Percentiles rank a stretch among this genome's conserved stretches.
Evolutionary conservation across 2,888 invertebrate species (phyloP).

Genomic region (Epinotia nisella): DNA sequence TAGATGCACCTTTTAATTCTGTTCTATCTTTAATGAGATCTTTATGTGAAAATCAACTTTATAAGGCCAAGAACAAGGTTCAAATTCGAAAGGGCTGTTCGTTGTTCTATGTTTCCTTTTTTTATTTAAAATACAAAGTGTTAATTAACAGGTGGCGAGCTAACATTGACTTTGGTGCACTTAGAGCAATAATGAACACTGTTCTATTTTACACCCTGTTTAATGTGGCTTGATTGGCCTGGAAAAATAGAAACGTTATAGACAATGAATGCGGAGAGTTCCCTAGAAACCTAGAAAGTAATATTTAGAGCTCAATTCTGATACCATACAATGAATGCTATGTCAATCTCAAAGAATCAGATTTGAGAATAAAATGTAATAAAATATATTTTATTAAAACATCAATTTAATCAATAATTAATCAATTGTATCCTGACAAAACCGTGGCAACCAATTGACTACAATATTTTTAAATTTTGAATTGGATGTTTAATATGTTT

Average conservation of each 20-base stretch:
- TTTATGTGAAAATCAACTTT: neutral
- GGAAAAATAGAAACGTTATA: neutral
- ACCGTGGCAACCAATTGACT: too few species aligned
- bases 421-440: too few species aligned
- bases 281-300: neutral
- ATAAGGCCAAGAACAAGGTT: neutral
- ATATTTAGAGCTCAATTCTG: neutral
- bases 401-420: too few species aligned
- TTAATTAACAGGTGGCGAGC: constrained; percentile 23
- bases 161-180: constrained; percentile 27
- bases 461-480: too few species aligned
- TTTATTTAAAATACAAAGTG: neutral
- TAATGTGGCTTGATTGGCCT: constrained; percentile 5
- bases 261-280: too few species aligned
- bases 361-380: too few species aligned
- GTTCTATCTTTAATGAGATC: neutral
- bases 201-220: constrained; percentile 7
- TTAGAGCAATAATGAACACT: constrained; percentile 15
- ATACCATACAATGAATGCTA: too few species aligned
- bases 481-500: too few species aligned
- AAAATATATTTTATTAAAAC: too few species aligned
- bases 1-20: neutral
- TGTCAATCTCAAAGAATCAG: too few species aligned
- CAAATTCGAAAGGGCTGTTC: neutral
- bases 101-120: neutral